Base-by-base conservation (phyloP, 2,888 invertebrate genomes). In the Atrina japonica region DNA sequence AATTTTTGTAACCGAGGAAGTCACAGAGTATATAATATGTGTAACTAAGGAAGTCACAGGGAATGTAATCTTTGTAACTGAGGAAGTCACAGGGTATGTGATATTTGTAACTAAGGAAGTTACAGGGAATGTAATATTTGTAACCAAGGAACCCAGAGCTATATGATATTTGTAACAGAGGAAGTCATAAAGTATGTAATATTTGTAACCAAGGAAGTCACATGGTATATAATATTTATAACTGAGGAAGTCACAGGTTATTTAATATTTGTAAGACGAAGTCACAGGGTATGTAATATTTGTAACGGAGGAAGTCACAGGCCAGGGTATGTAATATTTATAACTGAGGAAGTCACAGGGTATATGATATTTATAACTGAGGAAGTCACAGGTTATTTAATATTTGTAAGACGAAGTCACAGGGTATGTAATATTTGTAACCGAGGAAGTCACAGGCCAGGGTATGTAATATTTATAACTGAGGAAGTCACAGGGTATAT, bases 381-480 rank as follows among this genome's bases (percentile, higher is more conserved):
- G 92, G 98, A 99, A 92, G 96, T 99, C 56, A 99, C 99, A 0
- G 99, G n/a, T n/a, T n/a, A n/a, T n/a, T n/a, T n/a, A n/a, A n/a
- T n/a, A n/a, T n/a, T n/a, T n/a, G n/a, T n/a, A n/a, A n/a, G n/a
- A n/a, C n/a, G n/a, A n/a, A n/a, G n/a, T n/a, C n/a, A n/a, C n/a
- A n/a, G n/a, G 98, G 93, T 94, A 76, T 76, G 83, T 68, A 23
- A 16, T 29, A 16, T 6, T 16, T 5, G 97, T 99, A 18, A 99
- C 99, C 0, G 99, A 99, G 92, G 98, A 99, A 92, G 96, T 99
- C 56, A 99, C n/a, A n/a, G n/a, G n/a, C n/a, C 99, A 0, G 99
- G 98, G 93, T 94, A 76, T 76, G 83, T 68, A 23, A 16, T 29
- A 16, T 6, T 16, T 5, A 30, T n/a, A 29, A 30, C n/a, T 27